Evolutionary conservation across 2,113 vertebrate genomes (phyloP), one percentile per base, ranked within the genome.

Genomic region (Microtus oregoni): DNA sequence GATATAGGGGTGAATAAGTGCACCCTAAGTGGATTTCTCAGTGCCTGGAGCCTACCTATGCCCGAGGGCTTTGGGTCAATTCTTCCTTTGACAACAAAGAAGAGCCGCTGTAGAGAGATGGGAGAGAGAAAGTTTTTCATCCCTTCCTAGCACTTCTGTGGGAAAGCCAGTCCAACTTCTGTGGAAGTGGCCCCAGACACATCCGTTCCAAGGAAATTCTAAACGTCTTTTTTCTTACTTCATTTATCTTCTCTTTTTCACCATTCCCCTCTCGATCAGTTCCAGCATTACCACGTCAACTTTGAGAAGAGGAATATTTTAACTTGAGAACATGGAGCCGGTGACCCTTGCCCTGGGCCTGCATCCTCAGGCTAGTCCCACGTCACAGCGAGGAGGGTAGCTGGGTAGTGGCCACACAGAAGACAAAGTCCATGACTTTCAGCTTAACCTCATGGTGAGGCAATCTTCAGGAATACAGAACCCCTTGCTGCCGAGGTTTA

Each of bases 381-480:
- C 22, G 35, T 50, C 7, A 32, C 93, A 4, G 26, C 38, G 30
- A 52, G 44, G 61, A 52, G 10, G 14, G 44, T 35, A 24, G 41
- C 44, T 97, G 96, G 96, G 82, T 91, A 32, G 81, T 89, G 93
- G 79, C 96, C 93, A 95, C 92, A 86, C 58, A 12, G 77, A 85
- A 97, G 86, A 87, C 96, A 96, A 68, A 92, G 95, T 24, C 94
- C 85, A 83, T 97, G 92, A 94, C 96, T 98, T 97, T 96, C 95
- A 97, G 95, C 90, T 89, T 95, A 87, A 86, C 94, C 91, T 95
- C 88, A 87, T 13, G 73, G 30, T 98, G 96, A 95, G 97, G 97
- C 97, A 98, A 98, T 70, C 38, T 58, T 87, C 86, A 97, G 87
- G 97, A 98, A 98, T 98, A 94, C 91, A 79, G 98, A 98, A 81